Base-by-base conservation (phyloP, 2,888 invertebrate genomes). In the Biston betularia region DNA sequence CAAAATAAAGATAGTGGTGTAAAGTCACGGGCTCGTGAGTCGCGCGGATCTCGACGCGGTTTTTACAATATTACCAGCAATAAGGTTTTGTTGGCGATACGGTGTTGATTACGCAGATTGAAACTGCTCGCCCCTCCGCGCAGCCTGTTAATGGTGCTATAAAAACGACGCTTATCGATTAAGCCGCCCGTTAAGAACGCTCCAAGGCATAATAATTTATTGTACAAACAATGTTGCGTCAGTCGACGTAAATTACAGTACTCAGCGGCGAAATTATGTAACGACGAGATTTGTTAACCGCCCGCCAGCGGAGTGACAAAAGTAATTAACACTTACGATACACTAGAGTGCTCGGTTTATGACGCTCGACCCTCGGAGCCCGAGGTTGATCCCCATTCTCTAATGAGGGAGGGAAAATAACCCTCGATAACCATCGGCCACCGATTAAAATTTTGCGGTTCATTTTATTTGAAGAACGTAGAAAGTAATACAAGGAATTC, bases 291-390 rank as follows among this genome's bases (percentile, higher is more conserved):
- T 90, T 90, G 90, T 89, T 89, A 88, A 88, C 86, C 84, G 77
- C 87, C 82, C 82, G 86, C 83, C 85, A 84, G 87, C 78, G 82
- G 83, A 90, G 87, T 90, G 92, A 90, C 92, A 89, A 89, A 90
- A 90, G 89, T 90, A 91, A 92, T 93, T 92, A 92, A 90, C 91
- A 92, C 89, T 90, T 88, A 88, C 89, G 87, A 90, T 90, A 89
- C 85, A 88, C 87, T 86, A 81, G 84, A 88, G 88, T 82, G 82
- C 80, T 79, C 82, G 85, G 87, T 87, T 90, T 89, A 89, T 86
- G 88, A 82, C 77, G 80, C 79, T 82, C 85, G 84, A 87, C 88
- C 87, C 89, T 87, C 78, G 78, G 84, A 81, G 81, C 80, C 78
- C 76, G 69, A 74, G 72, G 75, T 79, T 79, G 75, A 82, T 79